Base-by-base conservation (phyloP, 2,888 invertebrate genomes). In the Eupeodes luniger region DNA sequence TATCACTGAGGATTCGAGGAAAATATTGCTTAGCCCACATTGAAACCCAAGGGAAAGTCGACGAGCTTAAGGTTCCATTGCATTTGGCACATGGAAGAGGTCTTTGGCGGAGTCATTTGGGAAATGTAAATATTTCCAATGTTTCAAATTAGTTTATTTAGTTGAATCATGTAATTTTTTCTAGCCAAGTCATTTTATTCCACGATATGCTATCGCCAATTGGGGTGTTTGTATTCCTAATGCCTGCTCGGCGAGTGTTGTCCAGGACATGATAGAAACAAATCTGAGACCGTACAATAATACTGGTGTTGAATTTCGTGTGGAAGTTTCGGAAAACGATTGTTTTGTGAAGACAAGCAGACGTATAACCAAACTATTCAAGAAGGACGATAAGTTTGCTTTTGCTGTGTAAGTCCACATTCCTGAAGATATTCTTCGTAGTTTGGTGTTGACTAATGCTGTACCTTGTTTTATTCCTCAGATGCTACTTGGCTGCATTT, bases 141-240 rank as follows among this genome's bases (percentile, higher is more conserved):
- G 11, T 0, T 34, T 19, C 7, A 36, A 1, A 36, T 55, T 11
- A 12, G 36, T 40, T 53, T 14, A 5, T 36, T 72, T 77, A 55
- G 4, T 44, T 27, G 27, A 10, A 27, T 44, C 10, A 5, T 47
- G 27, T 5, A 59, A 47, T 36, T 89, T 89, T 4, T 40, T 40
- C 5, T 93, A 96, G 96, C 95, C 96, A 91, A 95, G 95, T 92
- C 96, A 96, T 94, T 96, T 96, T 93, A 94, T 96, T 92, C 96
- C 96, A 77, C 95, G 95, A 91, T 96, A 96, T 93, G 95, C 96
- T 36, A 95, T 96, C 89, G 94, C 95, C 89, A 96, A 96, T 91
- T 96, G 96, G 96, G 96, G 96, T 0, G 92, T 96, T 27, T 96
- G 96, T 91, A 94, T 96, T 67, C 96, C 96, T 1, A 94, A 95